Base-by-base conservation (phyloP, 2,113 vertebrate genomes). In the Notothenia rossii region DNA sequence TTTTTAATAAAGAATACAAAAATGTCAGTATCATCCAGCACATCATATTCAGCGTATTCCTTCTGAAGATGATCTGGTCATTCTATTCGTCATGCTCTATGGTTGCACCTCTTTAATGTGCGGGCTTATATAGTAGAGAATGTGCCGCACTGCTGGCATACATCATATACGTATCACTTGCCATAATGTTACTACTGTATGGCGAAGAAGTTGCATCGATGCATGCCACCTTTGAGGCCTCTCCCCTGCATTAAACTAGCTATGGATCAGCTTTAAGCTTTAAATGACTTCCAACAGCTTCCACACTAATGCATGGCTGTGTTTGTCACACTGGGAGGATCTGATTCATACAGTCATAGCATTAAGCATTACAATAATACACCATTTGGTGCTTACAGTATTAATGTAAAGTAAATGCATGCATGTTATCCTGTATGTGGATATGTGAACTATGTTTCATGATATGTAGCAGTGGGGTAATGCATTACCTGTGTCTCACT, bases 251-350 rank as follows among this genome's bases (percentile, higher is more conserved):
- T 83, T 71, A 60, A 18, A 56, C 62, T 46, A 25, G 36, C 61
- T 61, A 75, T 65, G 54, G 74, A 78, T 85, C 73, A 63, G 65
- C 62, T 69, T 72, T 62, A 77, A 33, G 64, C 48, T 81, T 63
- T 77, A 77, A 79, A 79, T 73, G 33, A 71, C 74, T 79, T 55
- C 33, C 62, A 43, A 48, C 67, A 0, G 63, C 20, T 75, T 69
- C 49, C 71, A 73, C 70, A 54, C 25, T 13, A 61, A 72, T 1
- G n/a, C 75, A 10, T 12, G 14, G 63, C 18, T 29, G 11, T 48
- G 12, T 65, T 58, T 50, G 20, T 65, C 59, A 64, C 13, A 63
- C 40, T 3, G 15, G 22, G 54, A 56, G 65, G 60, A 36, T 79
- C 25, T 40, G 13, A 60, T 69, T 71, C 40, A 50, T 7, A 29